Evolutionary conservation across 2,113 vertebrate species (phyloP).

Genomic region (Diglossa brunneiventris): DNA sequence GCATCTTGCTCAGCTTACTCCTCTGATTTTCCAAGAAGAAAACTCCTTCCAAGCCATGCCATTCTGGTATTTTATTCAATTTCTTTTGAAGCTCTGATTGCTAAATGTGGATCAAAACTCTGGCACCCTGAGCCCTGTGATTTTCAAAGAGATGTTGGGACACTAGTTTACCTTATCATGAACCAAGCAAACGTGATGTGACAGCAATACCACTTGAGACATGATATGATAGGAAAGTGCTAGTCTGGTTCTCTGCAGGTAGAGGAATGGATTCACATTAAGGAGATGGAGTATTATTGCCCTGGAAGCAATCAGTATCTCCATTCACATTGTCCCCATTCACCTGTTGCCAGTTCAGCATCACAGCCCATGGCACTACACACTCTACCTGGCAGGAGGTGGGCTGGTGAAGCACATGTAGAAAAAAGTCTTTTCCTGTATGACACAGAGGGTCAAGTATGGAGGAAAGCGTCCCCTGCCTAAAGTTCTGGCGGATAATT

Average conservation of each 20-base stretch:
- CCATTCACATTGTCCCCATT: slow-evolving; percentile 7
- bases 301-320: slow-evolving; percentile 38
- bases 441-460: neutral
- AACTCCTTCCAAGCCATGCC: neutral
- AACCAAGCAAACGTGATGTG: neutral
- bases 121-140: neutral
- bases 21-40: neutral
- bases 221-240: neutral
- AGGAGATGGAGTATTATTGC: slow-evolving; percentile 39
- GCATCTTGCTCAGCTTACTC: neutral
- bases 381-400: slow-evolving; percentile 15
- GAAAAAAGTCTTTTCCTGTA: slow-evolving; percentile 57
- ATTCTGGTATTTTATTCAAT: neutral
- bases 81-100: neutral
- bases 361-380: neutral
- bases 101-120: neutral
- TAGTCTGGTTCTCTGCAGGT: slow-evolving; percentile 12
- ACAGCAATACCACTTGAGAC: neutral
- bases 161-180: neutral
- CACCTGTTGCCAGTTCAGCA: slow-evolving; percentile 59
- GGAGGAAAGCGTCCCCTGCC: slow-evolving; percentile 49
- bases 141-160: neutral
- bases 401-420: neutral
- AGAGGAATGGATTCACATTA: slow-evolving; percentile 41
- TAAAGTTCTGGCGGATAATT: slow-evolving; percentile 41